Base-by-base conservation (phyloP, 1,140 invertebrate genomes). In the Drosophila prosaltans region DNA sequence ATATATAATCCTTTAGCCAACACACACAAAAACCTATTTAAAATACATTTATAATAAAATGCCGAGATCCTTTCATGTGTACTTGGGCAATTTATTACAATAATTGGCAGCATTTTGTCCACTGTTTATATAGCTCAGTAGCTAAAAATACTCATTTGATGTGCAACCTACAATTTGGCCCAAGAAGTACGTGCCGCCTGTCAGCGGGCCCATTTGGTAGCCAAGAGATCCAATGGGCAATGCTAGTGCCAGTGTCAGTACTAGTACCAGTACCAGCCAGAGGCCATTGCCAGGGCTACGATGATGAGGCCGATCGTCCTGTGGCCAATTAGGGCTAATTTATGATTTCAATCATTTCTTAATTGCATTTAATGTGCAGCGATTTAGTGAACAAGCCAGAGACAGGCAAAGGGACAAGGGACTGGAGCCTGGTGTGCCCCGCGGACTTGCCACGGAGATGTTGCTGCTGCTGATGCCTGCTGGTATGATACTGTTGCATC, bases 331-430 rank as follows among this genome's bases (percentile, higher is more conserved):
- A 88, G 73, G 84, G 83, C 63, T 88, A 88, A 88, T 88, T 88
- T 88, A 88, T 88, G 83, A 88, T 88, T 88, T 88, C 83, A 88
- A 88, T 88, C 83, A 88, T 88, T 89, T 88, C 83, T 88, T 88
- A 88, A 88, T 88, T 88, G 83, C 83, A 83, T 88, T 88, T 88
- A 88, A 88, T 88, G 83, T 89, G 83, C 84, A 88, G 68, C 76
- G 83, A 88, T 88, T 88, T 83, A 83, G 70, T 76, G 62, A 70
- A 76, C 71, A 81, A 32, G 43, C 39, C 48, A 11, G 69, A 40
- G 51, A 61, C 45, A 9, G 45, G n/a, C 11, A 21, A 11, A 45
- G 43, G 6, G 21, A 48, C 45, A 43, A n/a, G 45, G 24, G 24
- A 26, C 68, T 40, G 60, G 41, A 62, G 16, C 16, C 0, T 16